phyloP scores from a whole-genome alignment of 2,888 invertebrate genomes.

The Heliconius erato region DNA sequence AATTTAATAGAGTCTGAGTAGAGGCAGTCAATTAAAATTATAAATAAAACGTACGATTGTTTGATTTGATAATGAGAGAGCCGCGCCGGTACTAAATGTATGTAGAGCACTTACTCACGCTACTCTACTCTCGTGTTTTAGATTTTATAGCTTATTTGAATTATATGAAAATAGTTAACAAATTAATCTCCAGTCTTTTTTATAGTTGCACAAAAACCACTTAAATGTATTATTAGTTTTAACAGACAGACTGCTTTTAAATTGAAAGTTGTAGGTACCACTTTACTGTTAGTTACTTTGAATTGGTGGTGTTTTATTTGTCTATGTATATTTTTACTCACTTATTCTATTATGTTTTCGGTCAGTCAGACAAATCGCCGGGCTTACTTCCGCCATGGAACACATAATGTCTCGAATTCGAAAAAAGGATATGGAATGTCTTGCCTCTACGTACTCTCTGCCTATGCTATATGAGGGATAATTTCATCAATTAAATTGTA shows the following conservation, averaged over 20 bases:
- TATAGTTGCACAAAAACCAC: background rate
- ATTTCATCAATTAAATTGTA: no score
- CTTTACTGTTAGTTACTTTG: background rate
- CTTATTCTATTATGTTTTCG: no score
- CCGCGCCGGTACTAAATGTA: background rate
- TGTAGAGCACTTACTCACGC: background rate
- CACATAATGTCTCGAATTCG: no score
- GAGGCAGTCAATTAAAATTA: background rate
- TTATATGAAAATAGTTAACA: conserved; percentile 2
- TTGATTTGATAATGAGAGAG: background rate
- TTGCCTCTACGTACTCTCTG: no score
- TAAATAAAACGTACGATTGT: background rate
- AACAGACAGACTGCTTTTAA: background rate
- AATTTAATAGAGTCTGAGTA: background rate
- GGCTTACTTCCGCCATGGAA: no score
- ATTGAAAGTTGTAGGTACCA: background rate
- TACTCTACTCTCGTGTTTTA: background rate
- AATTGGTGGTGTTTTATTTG: no score
- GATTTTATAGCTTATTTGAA: background rate
- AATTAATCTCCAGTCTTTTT: background rate
- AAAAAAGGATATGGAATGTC: no score
- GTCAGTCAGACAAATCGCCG: no score
- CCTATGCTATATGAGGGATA: no score
- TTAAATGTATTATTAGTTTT: conserved; percentile 1
- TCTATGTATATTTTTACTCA: background rate